Evolutionary conservation across 2,797 vertebrate species (phyloP), one percentile per base, ranked within the genome.

Genomic region (Scyliorhinus canicula): DNA sequence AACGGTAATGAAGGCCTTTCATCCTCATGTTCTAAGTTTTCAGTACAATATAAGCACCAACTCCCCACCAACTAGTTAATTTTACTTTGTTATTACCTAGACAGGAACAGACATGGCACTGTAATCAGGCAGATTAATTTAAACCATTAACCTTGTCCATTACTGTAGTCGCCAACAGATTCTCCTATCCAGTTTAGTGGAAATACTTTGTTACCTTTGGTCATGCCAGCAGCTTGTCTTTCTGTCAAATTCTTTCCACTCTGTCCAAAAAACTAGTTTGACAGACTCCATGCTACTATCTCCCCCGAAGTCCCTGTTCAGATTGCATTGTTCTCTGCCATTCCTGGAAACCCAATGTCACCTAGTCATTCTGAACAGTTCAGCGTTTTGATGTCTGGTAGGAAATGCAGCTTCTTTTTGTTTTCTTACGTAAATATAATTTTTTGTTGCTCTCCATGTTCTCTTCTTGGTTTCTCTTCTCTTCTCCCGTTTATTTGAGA

Each of bases 101-200:
- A 67, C 44, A 40, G 40, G 60, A 93, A 93, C 26, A 44, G 7
- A 57, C 52, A 88, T 52, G 35, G n/a, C n/a, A 93, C 26, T 47
- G 91, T 67, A 67, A 69, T 93, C 60, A 28, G 60, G 91, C 63
- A 93, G 40, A 93, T 69, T 65, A 93, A 67, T 47, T 19, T 90
- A 93, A 47, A 69, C 24, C 63, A 69, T 67, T 67, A 93, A 67
- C 63, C 63, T 93, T 69, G n/a, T 14, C 63, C 44, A 69, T 67
- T 67, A 69, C 12, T 47, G 9, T 24, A 12, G 24, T 47, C 28
- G 65, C 91, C 31, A 93, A 47, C 9, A 67, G 21, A 69, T 67
- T 93, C 63, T 50, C 16, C 44, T 44, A 44, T 67, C 40, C 21
- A 11, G 40, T 24, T 24, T 28, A 44, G 40, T 93, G 44, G 24